phyloP scores from a whole-genome alignment of 2,888 invertebrate genomes.

The Melinaea menophilus region DNA sequence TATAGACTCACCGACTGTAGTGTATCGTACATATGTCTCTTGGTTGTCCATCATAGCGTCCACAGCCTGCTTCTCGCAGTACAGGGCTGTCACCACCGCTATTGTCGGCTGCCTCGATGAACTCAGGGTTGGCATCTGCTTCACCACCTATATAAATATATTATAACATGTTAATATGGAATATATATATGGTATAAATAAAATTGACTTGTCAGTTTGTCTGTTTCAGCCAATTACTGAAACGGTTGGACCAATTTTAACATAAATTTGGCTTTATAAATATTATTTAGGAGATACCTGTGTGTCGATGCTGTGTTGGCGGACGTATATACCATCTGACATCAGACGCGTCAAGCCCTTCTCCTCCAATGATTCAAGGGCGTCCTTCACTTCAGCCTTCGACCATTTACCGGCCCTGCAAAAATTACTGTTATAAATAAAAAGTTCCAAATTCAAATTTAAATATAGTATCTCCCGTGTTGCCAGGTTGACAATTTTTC shows the following conservation, averaged over 20 bases:
- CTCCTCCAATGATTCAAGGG: conserved; percentile 86
- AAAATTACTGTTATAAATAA: conserved; percentile 13
- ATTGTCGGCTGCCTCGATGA: conserved; percentile 96
- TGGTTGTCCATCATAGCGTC: conserved; percentile 99
- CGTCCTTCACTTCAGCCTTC: conserved; percentile 85
- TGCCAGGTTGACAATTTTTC: too few species aligned
- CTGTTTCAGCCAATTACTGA: background rate
- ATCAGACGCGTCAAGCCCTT: conserved; percentile 90
- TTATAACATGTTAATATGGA: background rate
- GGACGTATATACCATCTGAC: conserved; percentile 89
- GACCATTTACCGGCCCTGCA: conserved; percentile 87
- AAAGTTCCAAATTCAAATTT: background rate
- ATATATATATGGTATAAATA: too few species aligned
- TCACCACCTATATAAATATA: conserved; percentile 82
- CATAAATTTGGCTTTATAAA: background rate
- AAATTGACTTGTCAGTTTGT: background rate
- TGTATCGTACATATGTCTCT: conserved; percentile 96
- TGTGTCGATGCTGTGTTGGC: conserved; percentile 91
- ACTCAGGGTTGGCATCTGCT: conserved; percentile 95
- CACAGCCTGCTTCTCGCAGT: conserved; percentile 98
- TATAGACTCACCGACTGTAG: conserved; percentile 91
- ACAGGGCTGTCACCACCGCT: conserved; percentile 98
- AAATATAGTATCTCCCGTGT: background rate
- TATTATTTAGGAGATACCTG: conserved; percentile 70
- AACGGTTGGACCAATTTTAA: background rate